phyloP scores from a whole-genome alignment of 2,113 vertebrate species.

The Delphinus delphis region DNA sequence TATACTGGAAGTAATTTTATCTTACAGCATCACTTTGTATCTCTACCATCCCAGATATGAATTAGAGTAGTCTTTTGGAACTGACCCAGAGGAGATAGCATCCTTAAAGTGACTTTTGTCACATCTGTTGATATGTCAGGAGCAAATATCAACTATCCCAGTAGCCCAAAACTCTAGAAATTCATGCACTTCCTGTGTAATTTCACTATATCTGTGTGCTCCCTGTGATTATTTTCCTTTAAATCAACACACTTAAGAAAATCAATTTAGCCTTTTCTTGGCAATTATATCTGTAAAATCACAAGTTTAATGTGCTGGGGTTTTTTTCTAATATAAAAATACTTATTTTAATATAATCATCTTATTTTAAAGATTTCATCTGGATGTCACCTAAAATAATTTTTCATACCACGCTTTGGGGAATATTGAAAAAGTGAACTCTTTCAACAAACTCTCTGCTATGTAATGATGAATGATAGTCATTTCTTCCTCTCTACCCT shows the following conservation, averaged over 20 bases:
- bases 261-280: not conserved
- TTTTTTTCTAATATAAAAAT: not conserved
- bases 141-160: not conserved
- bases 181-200: not conserved
- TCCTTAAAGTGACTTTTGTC: not conserved
- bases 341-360: not conserved
- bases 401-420: not conserved
- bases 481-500: not conserved
- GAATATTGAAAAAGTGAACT: not conserved
- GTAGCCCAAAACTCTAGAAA: not conserved
- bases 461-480: not conserved
- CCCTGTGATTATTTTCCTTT: not conserved
- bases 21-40: not conserved
- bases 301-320: not conserved
- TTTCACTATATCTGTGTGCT: not conserved
- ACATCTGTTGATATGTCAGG: not conserved
- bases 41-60: not conserved
- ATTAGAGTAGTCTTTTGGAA: not conserved
- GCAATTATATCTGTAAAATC: not conserved
- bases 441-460: not conserved
- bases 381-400: not conserved
- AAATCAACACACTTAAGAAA: not conserved
- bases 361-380: not conserved
- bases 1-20: not conserved
- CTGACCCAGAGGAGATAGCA: not conserved